phyloP scores from a whole-genome alignment of 2,888 invertebrate genomes.

The Mimumesa dahlbomi region DNA sequence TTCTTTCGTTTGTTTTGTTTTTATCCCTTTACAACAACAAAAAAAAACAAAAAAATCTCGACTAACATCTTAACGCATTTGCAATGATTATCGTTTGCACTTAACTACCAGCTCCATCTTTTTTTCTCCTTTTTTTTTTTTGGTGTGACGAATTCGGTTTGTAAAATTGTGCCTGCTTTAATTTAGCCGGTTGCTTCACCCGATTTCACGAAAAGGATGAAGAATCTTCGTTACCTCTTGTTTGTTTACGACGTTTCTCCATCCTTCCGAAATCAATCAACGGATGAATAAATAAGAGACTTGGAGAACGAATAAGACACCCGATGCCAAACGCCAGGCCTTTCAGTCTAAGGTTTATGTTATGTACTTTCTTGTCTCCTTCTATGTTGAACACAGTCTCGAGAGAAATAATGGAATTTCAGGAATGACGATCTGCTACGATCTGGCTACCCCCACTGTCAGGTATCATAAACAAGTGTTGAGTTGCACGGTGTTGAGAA shows the following conservation, averaged over 20 bases:
- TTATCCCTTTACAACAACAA: not conserved
- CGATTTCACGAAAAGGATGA: not conserved
- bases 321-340: not conserved
- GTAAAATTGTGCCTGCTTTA: constrained; percentile 53
- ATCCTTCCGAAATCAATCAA: constrained; percentile 21
- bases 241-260: constrained; percentile 4
- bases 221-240: not conserved
- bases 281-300: constrained; percentile 12
- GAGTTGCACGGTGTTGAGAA: constrained; percentile 76
- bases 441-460: constrained; percentile 72
- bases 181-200: constrained; percentile 17
- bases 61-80: constrained; percentile 53
- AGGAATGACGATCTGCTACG: constrained; percentile 57
- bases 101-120: constrained; percentile 26
- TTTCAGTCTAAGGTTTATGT: not conserved
- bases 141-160: constrained; percentile 57
- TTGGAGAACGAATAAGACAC: not conserved
- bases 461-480: constrained; percentile 67
- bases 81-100: constrained; percentile 40
- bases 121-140: constrained; percentile 7
- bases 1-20: constrained; percentile 11
- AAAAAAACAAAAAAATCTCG: too few species aligned
- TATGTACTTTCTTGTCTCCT: not conserved
- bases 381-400: constrained; percentile 10
- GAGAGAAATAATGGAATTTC: constrained; percentile 49